Conservation (phyloP, 2,888 invertebrate genomes). For the Drosophila prolongata region DNA sequence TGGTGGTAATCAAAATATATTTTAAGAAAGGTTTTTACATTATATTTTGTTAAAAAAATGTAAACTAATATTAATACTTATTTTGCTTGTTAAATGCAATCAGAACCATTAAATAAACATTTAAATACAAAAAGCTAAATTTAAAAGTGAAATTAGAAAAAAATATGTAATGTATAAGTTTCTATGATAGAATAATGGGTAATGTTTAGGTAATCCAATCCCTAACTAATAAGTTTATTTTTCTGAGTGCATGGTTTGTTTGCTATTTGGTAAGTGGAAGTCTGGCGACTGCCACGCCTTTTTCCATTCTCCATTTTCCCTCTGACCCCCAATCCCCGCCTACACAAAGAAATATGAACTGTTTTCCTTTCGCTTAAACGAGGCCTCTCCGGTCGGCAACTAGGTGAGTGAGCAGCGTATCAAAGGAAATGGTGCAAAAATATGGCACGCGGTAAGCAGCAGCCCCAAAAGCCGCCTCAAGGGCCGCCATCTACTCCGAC, state of each 20-base stretch:
- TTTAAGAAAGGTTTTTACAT: too few species aligned
- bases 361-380: constrained; percentile 45
- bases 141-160: too few species aligned
- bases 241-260: constrained; percentile 9
- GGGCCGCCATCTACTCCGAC: constrained; percentile 30
- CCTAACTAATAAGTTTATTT: neutral
- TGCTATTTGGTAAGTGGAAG: constrained; percentile 29
- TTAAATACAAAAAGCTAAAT: too few species aligned
- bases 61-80: too few species aligned
- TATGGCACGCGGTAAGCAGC: constrained; percentile 79
- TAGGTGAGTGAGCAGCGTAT: constrained; percentile 73
- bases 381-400: constrained; percentile 42
- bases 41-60: too few species aligned
- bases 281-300: constrained; percentile 28
- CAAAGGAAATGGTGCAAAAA: constrained; percentile 77
- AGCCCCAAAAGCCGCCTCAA: constrained; percentile 49
- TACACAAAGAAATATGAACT: constrained; percentile 49
- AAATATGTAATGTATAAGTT: too few species aligned
- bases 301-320: too few species aligned
- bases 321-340: neutral
- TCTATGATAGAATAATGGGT: too few species aligned
- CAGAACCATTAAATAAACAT: too few species aligned
- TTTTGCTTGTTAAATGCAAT: too few species aligned
- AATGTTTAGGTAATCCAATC: too few species aligned
- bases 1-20: too few species aligned